Evolutionary conservation across 2,888 invertebrate genomes (phyloP).

Genomic region (Cephus pygmeus): DNA sequence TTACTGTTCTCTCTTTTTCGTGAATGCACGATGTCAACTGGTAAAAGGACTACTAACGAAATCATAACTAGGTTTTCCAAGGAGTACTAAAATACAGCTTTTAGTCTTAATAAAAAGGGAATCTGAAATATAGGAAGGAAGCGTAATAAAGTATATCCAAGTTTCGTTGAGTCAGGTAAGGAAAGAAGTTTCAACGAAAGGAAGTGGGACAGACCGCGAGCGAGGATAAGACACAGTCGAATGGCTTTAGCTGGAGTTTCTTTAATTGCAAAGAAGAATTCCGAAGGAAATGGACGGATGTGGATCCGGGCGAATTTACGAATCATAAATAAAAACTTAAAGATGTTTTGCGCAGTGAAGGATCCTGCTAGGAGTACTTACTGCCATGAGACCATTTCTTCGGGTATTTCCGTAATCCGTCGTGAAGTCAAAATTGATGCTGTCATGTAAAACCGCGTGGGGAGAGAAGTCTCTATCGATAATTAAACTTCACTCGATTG

Average conservation of each 20-base stretch:
- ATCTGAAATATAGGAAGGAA: not conserved
- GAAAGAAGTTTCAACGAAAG: not conserved
- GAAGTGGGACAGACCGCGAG: not conserved
- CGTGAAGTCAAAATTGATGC: not conserved
- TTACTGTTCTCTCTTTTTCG: too few relatives aligned
- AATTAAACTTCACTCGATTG: not conserved
- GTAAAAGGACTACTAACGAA: not conserved
- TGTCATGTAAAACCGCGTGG: too few relatives aligned
- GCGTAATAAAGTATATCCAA: not conserved
- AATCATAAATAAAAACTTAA: too few relatives aligned
- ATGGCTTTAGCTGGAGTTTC: not conserved
- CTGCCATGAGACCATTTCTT: not conserved
- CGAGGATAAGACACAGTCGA: not conserved
- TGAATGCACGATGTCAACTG: not conserved
- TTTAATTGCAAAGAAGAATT: not conserved
- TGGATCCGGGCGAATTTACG: not conserved
- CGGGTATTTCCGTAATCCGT: not conserved
- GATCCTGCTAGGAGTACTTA: not conserved
- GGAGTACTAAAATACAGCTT: not conserved
- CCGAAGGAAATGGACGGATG: not conserved
- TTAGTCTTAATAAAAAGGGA: not conserved
- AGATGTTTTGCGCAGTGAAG: too few relatives aligned
- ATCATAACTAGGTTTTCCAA: not conserved
- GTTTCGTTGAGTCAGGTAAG: not conserved
- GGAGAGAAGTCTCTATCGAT: not conserved